These are phyloP conservation scores for Zele albiditarsus DNA, from an alignment of 2,888 invertebrate genomes.

Conservation along the genomic window DNA sequence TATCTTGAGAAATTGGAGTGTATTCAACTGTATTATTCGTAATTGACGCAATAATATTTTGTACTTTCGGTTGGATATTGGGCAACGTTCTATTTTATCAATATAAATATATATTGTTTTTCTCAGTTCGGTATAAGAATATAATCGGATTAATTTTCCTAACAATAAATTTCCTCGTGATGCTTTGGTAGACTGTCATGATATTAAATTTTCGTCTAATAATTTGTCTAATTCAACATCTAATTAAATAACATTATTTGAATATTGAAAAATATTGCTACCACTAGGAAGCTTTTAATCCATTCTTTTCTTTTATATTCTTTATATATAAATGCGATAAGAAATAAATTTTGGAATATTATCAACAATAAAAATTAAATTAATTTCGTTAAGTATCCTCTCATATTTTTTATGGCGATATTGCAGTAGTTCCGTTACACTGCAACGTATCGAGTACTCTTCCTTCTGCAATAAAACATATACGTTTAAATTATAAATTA, in stretches of 20 bases:
- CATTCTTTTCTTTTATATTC: too few relatives aligned
- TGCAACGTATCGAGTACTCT: conserved; percentile 48
- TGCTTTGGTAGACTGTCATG: too few relatives aligned
- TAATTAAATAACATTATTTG: background rate
- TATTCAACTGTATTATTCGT: background rate
- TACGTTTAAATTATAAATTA: conserved; percentile 26
- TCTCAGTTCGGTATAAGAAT: too few relatives aligned
- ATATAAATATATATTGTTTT: background rate
- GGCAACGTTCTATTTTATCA: background rate
- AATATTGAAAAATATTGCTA: background rate
- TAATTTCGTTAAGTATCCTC: background rate
- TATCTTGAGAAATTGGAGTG: too few relatives aligned
- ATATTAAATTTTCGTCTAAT: too few relatives aligned
- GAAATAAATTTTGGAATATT: conserved; percentile 1
- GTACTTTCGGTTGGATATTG: conserved; percentile 13
- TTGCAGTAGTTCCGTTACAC: conserved; percentile 47
- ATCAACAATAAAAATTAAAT: background rate
- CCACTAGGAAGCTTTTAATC: too few relatives aligned
- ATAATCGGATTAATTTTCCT: too few relatives aligned
- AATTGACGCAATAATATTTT: conserved; percentile 14
- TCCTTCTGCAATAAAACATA: conserved; percentile 50
- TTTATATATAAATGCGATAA: background rate
- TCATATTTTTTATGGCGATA: conserved; percentile 3
- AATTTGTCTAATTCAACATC: too few relatives aligned
- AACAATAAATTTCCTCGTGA: too few relatives aligned